Percentiles rank a stretch among this genome's conserved stretches.
Conservation (phyloP, 2,888 invertebrate species). For the Pollenia labialis region DNA sequence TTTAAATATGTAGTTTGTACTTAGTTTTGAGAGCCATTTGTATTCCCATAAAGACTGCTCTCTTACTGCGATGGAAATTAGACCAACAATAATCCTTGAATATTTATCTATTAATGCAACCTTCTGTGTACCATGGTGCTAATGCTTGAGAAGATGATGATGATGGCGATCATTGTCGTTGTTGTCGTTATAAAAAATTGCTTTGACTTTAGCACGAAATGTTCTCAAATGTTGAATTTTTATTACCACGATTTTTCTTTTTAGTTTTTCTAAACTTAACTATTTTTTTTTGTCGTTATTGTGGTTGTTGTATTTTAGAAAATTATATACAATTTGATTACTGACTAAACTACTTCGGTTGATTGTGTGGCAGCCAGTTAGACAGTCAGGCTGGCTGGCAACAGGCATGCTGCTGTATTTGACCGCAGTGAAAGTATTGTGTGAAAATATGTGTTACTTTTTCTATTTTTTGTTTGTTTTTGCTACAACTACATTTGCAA, state of each 20-base stretch:
- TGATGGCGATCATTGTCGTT: slow-evolving; percentile 34
- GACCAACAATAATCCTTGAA: not conserved
- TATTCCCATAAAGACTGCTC: no score
- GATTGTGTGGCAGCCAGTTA: not conserved
- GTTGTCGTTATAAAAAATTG: slow-evolving; percentile 69
- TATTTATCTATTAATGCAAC: not conserved
- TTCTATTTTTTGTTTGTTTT: slow-evolving; percentile 21
- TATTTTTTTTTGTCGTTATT: not conserved
- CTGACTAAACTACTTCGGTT: slow-evolving; percentile 64
- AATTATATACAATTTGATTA: slow-evolving; percentile 69
- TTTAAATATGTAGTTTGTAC: no score
- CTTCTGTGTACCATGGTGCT: not conserved
- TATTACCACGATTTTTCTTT: slow-evolving; percentile 59
- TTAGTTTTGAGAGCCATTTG: no score
- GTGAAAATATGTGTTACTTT: slow-evolving; percentile 69
- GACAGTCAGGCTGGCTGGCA: slow-evolving; percentile 13
- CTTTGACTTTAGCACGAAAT: slow-evolving; percentile 68
- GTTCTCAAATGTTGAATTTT: slow-evolving; percentile 69
- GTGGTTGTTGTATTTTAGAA: slow-evolving; percentile 55
- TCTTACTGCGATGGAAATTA: no score
- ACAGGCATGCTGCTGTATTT: slow-evolving; percentile 61
- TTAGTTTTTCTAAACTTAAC: slow-evolving; percentile 40
- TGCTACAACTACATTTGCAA: slow-evolving; percentile 26
- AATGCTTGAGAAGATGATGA: not conserved
- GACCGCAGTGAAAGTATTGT: slow-evolving; percentile 74